Evolutionary conservation across 2,888 invertebrate genomes (phyloP).

Genomic region (Tolmerus cingulatus): DNA sequence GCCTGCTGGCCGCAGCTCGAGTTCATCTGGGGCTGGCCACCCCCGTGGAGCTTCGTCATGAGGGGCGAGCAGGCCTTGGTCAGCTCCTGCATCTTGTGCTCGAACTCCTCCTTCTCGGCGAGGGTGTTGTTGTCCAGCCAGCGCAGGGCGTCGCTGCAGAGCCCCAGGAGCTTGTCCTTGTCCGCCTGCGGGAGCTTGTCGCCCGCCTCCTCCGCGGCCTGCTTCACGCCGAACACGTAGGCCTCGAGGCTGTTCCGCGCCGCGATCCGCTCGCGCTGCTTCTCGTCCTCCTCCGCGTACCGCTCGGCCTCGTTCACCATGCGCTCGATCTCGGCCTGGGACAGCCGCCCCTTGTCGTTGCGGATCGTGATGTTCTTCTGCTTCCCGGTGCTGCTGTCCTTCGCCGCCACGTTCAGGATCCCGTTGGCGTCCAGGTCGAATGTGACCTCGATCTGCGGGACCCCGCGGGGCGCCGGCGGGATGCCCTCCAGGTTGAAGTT

Average conservation of each 20-base stretch:
- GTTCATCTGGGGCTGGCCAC: slow-evolving; percentile 42
- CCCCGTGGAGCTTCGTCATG: slow-evolving; percentile 51
- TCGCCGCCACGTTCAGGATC: slow-evolving; percentile 85
- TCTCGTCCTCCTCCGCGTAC: slow-evolving; percentile 74
- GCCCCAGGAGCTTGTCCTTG: slow-evolving; percentile 71
- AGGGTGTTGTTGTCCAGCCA: slow-evolving; percentile 79
- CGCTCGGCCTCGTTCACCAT: slow-evolving; percentile 77
- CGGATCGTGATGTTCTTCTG: slow-evolving; percentile 79
- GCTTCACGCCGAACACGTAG: slow-evolving; percentile 73
- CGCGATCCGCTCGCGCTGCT: slow-evolving; percentile 70
- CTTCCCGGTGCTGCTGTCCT: slow-evolving; percentile 70
- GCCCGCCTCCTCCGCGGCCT: slow-evolving; percentile 71
- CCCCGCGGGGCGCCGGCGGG: slow-evolving; percentile 87
- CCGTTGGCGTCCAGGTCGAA: slow-evolving; percentile 88
- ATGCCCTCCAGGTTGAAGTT: slow-evolving; percentile 94
- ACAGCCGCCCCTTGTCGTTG: slow-evolving; percentile 79
- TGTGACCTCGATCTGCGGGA: slow-evolving; percentile 83
- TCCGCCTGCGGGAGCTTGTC: slow-evolving; percentile 70
- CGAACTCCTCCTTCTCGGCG: slow-evolving; percentile 77
- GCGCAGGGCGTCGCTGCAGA: slow-evolving; percentile 70
- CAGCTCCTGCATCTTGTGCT: slow-evolving; percentile 61
- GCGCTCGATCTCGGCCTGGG: slow-evolving; percentile 78
- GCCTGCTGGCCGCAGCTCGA: slow-evolving; percentile 64
- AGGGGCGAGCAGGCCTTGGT: slow-evolving; percentile 59
- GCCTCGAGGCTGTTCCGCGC: slow-evolving; percentile 75